These are phyloP conservation scores for Syndactyla subalaris DNA, from an alignment of 2,797 vertebrate genomes.

Conservation along the genomic window DNA sequence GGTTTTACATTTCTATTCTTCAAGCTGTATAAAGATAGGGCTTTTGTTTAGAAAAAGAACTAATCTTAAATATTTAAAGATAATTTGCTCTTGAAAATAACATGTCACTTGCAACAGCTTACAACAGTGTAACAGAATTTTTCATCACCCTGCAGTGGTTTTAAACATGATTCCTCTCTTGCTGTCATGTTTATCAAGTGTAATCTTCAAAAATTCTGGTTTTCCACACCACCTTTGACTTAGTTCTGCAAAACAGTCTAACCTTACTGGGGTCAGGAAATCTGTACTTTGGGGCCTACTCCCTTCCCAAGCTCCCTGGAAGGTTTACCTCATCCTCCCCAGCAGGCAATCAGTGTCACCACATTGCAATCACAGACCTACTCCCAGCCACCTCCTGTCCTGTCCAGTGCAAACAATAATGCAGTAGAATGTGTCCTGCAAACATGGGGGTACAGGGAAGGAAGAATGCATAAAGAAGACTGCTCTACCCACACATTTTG, in stretches of 20 bases:
- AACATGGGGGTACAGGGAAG: not conserved
- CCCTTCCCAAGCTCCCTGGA: not conserved
- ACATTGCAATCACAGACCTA: not conserved
- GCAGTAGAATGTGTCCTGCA: not conserved
- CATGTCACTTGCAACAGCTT: not conserved
- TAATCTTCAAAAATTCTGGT: not conserved
- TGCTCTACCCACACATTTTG: not conserved
- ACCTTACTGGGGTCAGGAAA: not conserved
- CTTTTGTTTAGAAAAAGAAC: not conserved
- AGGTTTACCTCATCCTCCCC: slow-evolving; percentile 34
- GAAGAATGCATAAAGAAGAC: rapidly evolving
- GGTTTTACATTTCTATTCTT: not conserved
- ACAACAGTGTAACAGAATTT: not conserved
- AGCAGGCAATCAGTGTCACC: not conserved
- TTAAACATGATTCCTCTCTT: not conserved
- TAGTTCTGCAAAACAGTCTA: not conserved
- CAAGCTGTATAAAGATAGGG: not conserved
- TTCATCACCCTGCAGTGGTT: not conserved
- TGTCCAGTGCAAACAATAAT: not conserved
- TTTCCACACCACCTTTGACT: slow-evolving; percentile 8
- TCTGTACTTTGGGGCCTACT: not conserved
- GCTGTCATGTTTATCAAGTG: not conserved
- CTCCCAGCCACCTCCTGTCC: not conserved
- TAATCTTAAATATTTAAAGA: not conserved
- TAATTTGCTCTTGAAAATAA: not conserved